Evolutionary conservation across 2,113 vertebrate genomes (phyloP).

Genomic region (Redunca redunca): DNA sequence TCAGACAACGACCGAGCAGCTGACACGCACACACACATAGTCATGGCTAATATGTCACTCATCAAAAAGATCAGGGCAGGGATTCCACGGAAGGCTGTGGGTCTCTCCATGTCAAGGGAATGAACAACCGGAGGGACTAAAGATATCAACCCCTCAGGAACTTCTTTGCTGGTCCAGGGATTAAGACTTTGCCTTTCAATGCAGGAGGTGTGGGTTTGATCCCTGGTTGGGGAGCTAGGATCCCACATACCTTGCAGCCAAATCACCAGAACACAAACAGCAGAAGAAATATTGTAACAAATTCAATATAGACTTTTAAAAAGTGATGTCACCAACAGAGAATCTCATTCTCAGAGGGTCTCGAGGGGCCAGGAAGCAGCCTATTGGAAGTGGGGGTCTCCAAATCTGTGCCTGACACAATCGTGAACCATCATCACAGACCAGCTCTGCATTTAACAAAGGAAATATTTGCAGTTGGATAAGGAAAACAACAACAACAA

Average conservation of each 20-base stretch:
- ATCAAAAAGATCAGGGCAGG: slow-evolving; percentile 11
- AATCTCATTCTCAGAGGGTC: background rate
- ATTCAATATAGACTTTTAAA: background rate
- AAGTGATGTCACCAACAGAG: background rate
- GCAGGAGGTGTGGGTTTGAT: background rate
- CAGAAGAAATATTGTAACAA: background rate
- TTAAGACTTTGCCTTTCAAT: background rate
- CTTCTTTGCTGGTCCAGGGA: background rate
- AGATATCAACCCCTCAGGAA: background rate
- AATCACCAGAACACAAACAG: background rate
- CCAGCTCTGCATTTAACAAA: background rate
- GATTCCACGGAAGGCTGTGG: background rate
- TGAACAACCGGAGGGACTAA: background rate
- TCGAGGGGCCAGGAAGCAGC: background rate
- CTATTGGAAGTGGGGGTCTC: background rate
- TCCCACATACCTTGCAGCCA: background rate
- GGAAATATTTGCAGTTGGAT: background rate
- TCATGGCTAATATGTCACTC: slow-evolving; percentile 14
- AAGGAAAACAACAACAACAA: background rate
- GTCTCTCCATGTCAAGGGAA: background rate
- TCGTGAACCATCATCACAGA: background rate
- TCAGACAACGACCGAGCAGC: background rate
- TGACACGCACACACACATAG: background rate
- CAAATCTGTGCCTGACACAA: background rate
- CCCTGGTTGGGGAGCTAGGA: background rate